phyloP scores from a whole-genome alignment of 2,797 vertebrate species.

The Atherinosoma microstoma region DNA sequence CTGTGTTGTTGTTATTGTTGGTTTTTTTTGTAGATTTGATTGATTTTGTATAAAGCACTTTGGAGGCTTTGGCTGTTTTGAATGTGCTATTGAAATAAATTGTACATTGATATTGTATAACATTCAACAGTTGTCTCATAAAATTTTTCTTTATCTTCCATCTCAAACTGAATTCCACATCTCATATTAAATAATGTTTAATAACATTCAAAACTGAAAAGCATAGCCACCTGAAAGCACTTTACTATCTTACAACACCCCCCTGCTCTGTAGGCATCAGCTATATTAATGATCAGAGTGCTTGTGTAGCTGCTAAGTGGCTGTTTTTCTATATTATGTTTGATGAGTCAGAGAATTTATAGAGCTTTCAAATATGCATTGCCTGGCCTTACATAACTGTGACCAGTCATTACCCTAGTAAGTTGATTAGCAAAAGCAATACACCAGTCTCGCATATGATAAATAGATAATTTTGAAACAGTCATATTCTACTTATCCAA shows the following conservation, averaged over 20 bases:
- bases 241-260: not conserved
- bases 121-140: not conserved
- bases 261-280: not conserved
- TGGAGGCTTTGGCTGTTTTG: no score
- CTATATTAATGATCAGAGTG: not conserved
- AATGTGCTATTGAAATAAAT: no score
- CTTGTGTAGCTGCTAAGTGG: not conserved
- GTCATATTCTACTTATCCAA: not conserved
- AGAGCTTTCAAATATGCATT: not conserved
- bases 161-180: not conserved
- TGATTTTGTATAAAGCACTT: no score
- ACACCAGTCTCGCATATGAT: not conserved
- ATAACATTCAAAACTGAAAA: not conserved
- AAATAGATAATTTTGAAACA: not conserved
- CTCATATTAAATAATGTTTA: not conserved
- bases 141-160: not conserved
- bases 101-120: no score
- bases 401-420: not conserved
- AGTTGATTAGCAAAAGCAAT: not conserved
- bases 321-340: not conserved
- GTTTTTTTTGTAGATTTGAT: no score
- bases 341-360: not conserved
- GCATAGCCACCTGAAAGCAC: conserved; percentile 12
- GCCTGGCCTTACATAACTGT: not conserved
- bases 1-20: no score